Conservation (phyloP, 1,140 invertebrate species). For the Pogonomyrmex barbatus region DNA sequence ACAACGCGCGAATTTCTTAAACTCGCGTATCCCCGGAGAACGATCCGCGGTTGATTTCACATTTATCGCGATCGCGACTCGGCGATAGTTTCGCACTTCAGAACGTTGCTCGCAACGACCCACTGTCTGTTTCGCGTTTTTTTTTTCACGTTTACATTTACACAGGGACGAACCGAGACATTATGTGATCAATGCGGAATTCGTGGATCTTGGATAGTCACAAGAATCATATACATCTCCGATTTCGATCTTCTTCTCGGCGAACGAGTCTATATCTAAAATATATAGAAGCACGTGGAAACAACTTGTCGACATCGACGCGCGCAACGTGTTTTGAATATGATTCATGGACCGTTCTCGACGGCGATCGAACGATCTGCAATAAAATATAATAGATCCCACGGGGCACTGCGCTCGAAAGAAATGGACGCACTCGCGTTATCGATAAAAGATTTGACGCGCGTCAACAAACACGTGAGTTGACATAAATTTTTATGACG, state of each 20-base stretch:
- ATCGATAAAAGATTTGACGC: not conserved
- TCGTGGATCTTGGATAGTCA: not conserved
- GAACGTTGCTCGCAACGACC: not conserved
- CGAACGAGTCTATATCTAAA: not conserved
- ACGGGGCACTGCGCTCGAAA: not conserved
- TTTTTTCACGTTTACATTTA: not conserved
- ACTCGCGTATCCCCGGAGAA: conserved; percentile 21
- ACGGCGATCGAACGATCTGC: not conserved
- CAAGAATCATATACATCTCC: not conserved
- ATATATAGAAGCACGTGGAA: not conserved
- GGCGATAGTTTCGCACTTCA: not conserved
- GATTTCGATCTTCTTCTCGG: not conserved
- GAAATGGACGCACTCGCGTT: conserved; percentile 53
- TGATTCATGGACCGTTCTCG: not conserved
- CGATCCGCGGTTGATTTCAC: not conserved
- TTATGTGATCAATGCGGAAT: not conserved
- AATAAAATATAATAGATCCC: no score
- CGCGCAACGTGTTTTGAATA: not conserved
- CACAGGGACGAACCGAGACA: not conserved
- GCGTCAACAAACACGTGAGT: not conserved
- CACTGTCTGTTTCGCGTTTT: not conserved
- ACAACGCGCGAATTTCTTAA: conserved; percentile 16
- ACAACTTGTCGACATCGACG: not conserved
- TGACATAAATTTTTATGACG: not conserved
- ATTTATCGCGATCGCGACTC: conserved; percentile 14